Base-by-base conservation (phyloP, 2,797 vertebrate genomes). In the Antennarius maculatus region DNA sequence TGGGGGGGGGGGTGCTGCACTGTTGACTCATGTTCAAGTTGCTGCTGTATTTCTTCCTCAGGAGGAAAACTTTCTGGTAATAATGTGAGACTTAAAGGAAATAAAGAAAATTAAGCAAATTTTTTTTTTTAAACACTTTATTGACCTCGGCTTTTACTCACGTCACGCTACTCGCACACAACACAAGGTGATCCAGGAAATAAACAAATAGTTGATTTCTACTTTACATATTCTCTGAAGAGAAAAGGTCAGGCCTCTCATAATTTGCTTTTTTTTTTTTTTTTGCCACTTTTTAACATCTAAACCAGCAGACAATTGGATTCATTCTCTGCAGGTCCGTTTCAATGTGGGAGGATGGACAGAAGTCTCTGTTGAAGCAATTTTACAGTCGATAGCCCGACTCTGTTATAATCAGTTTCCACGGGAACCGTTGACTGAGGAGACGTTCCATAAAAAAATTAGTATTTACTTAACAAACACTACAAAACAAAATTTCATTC, bases 81-180 rank as follows among this genome's bases (percentile, higher is more conserved):
- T 42, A 48, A 57, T 2, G 15, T 65, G 57, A 73, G 23, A 71
- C 66, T 69, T 57, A 52, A 61, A 62, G 48, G 49, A 79, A 88
- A 87, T 86, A 78, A 87, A 88, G 15, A 13, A 76, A 81, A 83
- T 64, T 34, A 64, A 82, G 60, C 72, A 54, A 18, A 48, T 61
- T 46, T 61, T 23, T 68, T 72, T 76, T 66, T 74, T 66, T 6
- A 69, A 80, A 74, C 49, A 73, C 52, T 88, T 89, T 87, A 86
- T 84, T 91, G 77, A 77, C 74, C 56, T 77, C 63, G 18, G 57
- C 64, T 78, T 86, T 71, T 73, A 76, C 78, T 71, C 42, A 70
- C 80, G 62, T 81, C 67, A 76, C 82, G 71, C 28, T 73, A 83
- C 72, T 74, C 56, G 66, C 62, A 73, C 62, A 86, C 70, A 76